Evolutionary conservation across 2,797 vertebrate genomes (phyloP), one percentile per base, ranked within the genome.

Genomic region (Triplophysa bombifrons): DNA sequence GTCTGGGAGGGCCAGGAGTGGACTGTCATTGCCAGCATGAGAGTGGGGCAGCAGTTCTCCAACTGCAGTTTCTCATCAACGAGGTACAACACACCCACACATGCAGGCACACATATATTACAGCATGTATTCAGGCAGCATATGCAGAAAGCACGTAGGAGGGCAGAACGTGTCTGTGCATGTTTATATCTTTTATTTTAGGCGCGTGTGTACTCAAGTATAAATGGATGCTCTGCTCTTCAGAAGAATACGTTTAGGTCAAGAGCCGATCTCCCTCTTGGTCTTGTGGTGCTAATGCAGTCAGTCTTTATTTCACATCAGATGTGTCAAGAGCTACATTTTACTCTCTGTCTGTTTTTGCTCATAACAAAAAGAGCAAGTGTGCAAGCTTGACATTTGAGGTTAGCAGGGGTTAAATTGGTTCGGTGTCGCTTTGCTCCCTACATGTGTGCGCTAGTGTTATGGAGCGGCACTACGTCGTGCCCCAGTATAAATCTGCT

Each of bases 21-120:
- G 97, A 99, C 90, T 97, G 96, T 88, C 95, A 94, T 85, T 97
- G 96, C 90, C 97, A 99, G 81, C 97, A 99, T 82, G 97, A 99
- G 86, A 97, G 96, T 14, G 95, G 95, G 85, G 95, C 96, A 22
- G 96, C 96, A 65, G 96, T 99, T 67, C 93, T 98, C 72, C 97
- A 99, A 81, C 96, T 99, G 72, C 96, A 98, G 90, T 99, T 99
- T 90, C 94, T 99, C 88, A 96, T 99, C 89, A 99, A 99, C 81
- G 97, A 99, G 96, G 97, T 99, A 94, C 72, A 1, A 17, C 72
- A 75, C 71, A 72, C 48, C 53, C 67, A 82, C 71, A 82, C 58
- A 60, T 38, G 67, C 27, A 75, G n/a, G 61, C 60, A 81, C 51
- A 76, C 58, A 72, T 68, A 79, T 55, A 72, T 72, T 72, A 79